Evolutionary conservation across 2,888 invertebrate species (phyloP).

Genomic region (Rotaria socialis): DNA sequence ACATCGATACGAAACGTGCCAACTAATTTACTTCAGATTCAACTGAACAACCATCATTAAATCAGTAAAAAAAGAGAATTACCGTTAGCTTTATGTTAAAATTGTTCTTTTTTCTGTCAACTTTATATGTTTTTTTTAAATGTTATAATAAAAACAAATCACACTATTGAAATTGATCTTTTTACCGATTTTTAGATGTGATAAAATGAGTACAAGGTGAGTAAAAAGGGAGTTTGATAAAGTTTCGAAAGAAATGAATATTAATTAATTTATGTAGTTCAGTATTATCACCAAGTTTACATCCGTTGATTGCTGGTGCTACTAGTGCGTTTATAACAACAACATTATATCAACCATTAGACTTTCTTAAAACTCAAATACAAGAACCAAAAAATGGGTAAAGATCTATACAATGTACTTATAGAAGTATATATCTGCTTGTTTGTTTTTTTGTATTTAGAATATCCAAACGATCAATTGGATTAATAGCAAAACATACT

Average conservation of each 20-base stretch:
- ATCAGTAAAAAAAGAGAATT: neutral
- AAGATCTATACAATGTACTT: too few relatives aligned
- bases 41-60: neutral
- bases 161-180: neutral
- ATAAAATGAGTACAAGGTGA: neutral
- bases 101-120: neutral
- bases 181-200: neutral
- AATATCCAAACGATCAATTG: neutral
- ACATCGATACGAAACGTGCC: too few relatives aligned
- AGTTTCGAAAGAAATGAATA: neutral
- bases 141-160: neutral
- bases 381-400: conserved; percentile 15
- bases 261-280: neutral
- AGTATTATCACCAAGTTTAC: neutral
- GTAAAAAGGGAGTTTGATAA: neutral
- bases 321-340: conserved; percentile 20
- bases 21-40: neutral
- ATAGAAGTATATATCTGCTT: neutral
- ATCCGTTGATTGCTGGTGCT: neutral
- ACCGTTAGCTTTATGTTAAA: neutral
- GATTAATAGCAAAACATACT: neutral
- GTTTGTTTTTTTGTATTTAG: neutral
- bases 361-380: conserved; percentile 27
- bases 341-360: conserved; percentile 30
- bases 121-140: neutral